Evolutionary conservation across 1,140 invertebrate genomes (phyloP).

Genomic region (Aphidius gifuensis): DNA sequence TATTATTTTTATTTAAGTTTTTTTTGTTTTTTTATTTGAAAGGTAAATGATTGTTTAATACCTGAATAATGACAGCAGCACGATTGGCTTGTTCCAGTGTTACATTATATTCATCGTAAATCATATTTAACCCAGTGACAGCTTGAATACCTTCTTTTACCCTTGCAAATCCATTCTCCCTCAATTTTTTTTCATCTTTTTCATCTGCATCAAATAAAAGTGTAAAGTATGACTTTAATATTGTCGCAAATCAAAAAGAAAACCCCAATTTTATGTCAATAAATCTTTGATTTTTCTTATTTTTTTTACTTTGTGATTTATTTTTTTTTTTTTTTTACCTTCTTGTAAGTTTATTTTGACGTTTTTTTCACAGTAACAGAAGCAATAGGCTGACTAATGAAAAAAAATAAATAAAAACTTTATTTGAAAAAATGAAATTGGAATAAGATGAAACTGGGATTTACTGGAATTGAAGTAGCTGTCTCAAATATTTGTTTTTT

Average conservation of each 20-base stretch:
- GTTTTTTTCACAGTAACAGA: constrained; percentile 49
- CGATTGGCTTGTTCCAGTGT: constrained; percentile 39
- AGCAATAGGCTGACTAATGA: constrained; percentile 48
- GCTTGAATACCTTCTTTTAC: constrained; percentile 33
- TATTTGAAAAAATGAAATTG: too few species aligned
- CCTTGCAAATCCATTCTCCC: constrained; percentile 23
- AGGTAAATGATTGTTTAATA: constrained; percentile 14
- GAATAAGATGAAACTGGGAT: too few species aligned
- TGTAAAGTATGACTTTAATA: constrained; percentile 22
- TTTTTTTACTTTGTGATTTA: constrained; percentile 7
- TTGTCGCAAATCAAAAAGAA: constrained; percentile 11
- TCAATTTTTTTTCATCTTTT: constrained; percentile 22
- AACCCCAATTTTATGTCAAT: constrained; percentile 13
- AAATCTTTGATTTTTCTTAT: constrained; percentile 18
- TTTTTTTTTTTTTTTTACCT: constrained; percentile 14
- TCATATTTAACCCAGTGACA: constrained; percentile 38
- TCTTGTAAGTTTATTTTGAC: constrained; percentile 21
- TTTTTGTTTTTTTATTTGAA: neutral
- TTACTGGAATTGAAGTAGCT: too few species aligned
- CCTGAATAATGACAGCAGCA: constrained; percentile 48
- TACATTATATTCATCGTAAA: constrained; percentile 42
- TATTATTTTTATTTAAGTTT: too few species aligned
- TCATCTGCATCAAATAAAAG: constrained; percentile 20
- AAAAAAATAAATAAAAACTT: neutral
- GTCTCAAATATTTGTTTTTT: too few species aligned